Conservation (phyloP, 2,888 invertebrate genomes). For the Caenorhabditis drosophilae region DNA sequence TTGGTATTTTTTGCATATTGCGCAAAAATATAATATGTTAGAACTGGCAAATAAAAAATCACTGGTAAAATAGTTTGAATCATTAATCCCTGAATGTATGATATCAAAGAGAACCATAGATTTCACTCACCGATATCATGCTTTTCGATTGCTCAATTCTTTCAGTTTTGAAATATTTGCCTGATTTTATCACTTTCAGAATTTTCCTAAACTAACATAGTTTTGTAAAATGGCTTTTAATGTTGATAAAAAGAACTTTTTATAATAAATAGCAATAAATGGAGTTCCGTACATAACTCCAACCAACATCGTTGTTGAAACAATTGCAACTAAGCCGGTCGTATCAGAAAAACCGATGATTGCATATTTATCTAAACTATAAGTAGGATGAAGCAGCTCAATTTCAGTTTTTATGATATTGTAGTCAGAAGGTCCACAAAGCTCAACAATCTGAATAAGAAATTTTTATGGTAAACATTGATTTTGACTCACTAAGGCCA, state of each 20-base stretch:
- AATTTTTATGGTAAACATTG: too few relatives aligned
- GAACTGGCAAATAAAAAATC: conserved; percentile 14
- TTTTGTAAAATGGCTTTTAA: too few relatives aligned
- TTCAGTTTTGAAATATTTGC: conserved; percentile 4
- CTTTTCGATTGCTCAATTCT: conserved; percentile 23
- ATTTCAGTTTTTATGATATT: conserved; percentile 2
- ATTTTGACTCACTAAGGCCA: too few relatives aligned
- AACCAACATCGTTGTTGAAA: conserved; percentile 8
- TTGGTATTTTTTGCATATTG: conserved; percentile 8
- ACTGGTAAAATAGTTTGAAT: conserved; percentile 20
- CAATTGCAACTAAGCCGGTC: neutral
- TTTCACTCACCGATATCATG: conserved; percentile 11
- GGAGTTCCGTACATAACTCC: conserved; percentile 17
- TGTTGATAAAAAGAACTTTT: too few relatives aligned
- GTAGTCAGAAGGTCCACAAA: conserved; percentile 7
- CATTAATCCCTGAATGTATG: conserved; percentile 24
- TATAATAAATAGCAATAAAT: conserved; percentile 11
- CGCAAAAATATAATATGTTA: conserved; percentile 16
- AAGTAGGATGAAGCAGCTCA: conserved; percentile 1
- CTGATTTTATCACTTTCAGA: conserved; percentile 11
- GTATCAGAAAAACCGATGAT: conserved; percentile 19
- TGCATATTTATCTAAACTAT: conserved; percentile 11
- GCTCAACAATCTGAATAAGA: conserved; percentile 9
- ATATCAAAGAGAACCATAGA: neutral
- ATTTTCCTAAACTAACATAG: too few relatives aligned